phyloP scores from a whole-genome alignment of 30 jellyfish, hydroid and myxozoan genomes.

The Aurelia sp. region DNA sequence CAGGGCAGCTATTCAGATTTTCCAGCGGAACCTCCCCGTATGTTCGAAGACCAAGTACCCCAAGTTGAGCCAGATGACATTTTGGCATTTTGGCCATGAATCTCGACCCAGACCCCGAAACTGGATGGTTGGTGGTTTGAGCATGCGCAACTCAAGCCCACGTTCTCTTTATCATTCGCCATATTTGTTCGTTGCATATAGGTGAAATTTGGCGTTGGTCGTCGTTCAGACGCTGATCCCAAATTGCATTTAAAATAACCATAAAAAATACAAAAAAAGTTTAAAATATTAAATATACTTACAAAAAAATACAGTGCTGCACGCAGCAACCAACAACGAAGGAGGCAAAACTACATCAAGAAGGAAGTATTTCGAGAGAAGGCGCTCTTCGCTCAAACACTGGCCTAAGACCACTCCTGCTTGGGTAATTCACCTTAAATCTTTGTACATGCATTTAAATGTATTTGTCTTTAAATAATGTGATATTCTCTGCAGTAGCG shows the following conservation, averaged over 20 bases:
- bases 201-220: slow-evolving; percentile 62
- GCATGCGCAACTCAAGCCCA: slow-evolving; percentile 73
- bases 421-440: not conserved
- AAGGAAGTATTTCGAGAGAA: slow-evolving; percentile 9
- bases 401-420: slow-evolving; percentile 5
- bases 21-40: no score
- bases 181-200: slow-evolving; percentile 61
- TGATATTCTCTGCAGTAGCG: not conserved
- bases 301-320: slow-evolving; percentile 22
- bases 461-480: not conserved
- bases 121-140: slow-evolving; percentile 12
- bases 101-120: slow-evolving; percentile 27
- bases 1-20: no score
- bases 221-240: slow-evolving; percentile 72
- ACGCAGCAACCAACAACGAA: slow-evolving; percentile 19
- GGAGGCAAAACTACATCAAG: not conserved
- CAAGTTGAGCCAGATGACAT: no score
- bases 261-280: slow-evolving; percentile 52
- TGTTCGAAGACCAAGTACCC: no score
- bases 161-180: slow-evolving; percentile 78
- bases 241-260: slow-evolving; percentile 34
- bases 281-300: slow-evolving; percentile 17
- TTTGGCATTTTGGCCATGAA: no score
- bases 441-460: not conserved
- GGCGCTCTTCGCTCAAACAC: no score